Percentiles rank a stretch among this genome's conserved stretches.
Conservation (phyloP, 2,113 vertebrate species). For the Shinisaurus crocodilurus region DNA sequence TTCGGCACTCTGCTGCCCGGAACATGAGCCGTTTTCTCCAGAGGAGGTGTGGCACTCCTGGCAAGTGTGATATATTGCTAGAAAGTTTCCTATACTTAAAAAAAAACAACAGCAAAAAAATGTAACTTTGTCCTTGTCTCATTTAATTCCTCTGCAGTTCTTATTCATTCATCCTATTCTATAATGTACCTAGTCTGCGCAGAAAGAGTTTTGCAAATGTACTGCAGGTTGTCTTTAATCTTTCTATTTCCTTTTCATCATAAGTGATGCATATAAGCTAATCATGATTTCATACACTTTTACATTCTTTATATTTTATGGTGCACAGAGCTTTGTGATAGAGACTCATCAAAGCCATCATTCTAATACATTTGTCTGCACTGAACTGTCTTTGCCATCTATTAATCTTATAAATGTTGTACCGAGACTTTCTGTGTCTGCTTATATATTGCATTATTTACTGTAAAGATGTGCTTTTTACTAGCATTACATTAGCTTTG, state of each 20-base stretch:
- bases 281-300: slow-evolving; percentile 26
- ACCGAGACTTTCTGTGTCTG: neutral
- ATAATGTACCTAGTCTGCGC: slow-evolving; percentile 4
- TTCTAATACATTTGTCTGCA: slow-evolving; percentile 32
- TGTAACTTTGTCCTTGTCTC: neutral
- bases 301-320: slow-evolving; percentile 46
- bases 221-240: slow-evolving; percentile 51
- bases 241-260: slow-evolving; percentile 46
- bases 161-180: slow-evolving; percentile 48
- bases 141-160: slow-evolving; percentile 19
- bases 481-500: slow-evolving; percentile 18
- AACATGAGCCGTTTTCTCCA: neutral
- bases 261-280: neutral
- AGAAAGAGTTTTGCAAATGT: slow-evolving; percentile 34
- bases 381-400: slow-evolving; percentile 40
- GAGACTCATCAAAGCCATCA: slow-evolving; percentile 5
- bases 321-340: slow-evolving; percentile 33
- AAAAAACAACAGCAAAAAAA: neutral
- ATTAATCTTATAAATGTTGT: slow-evolving; percentile 43
- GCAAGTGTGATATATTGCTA: neutral
- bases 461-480: slow-evolving; percentile 44
- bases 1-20: too few relatives aligned
- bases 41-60: neutral
- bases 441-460: slow-evolving; percentile 53
- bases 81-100: slow-evolving; percentile 21